These are phyloP conservation scores for Andrena cerasifolii DNA, from an alignment of 1,140 invertebrate species.

Conservation along the genomic window DNA sequence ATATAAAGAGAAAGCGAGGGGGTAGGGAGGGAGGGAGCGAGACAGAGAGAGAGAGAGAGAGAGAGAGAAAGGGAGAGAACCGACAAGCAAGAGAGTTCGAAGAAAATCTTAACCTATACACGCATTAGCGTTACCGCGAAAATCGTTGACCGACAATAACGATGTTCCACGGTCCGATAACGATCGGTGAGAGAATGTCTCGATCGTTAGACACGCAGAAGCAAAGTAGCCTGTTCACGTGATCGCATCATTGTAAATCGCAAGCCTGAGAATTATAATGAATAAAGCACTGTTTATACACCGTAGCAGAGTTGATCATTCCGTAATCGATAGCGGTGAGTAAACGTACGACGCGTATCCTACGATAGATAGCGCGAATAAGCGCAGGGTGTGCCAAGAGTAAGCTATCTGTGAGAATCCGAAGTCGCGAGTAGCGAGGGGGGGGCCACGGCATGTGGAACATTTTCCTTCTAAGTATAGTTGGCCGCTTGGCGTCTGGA, in stretches of 20 bases:
- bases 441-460: too few species aligned
- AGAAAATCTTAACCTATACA: conserved; percentile 6
- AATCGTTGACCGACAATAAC: conserved; percentile 29
- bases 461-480: too few species aligned
- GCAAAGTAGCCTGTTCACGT: background rate
- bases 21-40: too few species aligned
- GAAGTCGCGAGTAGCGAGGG: too few species aligned
- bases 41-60: too few species aligned
- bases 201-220: background rate
- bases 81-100: conserved; percentile 12
- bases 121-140: background rate
- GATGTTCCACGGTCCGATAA: background rate
- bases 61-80: background rate
- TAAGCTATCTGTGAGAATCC: too few species aligned
- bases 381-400: background rate
- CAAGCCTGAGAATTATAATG: conserved; percentile 38
- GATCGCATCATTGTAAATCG: conserved; percentile 47
- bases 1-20: too few species aligned
- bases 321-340: conserved; percentile 20
- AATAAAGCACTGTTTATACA: conserved; percentile 64
- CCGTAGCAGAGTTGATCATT: conserved; percentile 58
- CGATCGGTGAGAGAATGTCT: background rate
- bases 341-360: background rate
- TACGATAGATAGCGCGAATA: background rate
- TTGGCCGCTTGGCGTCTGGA: too few species aligned